A percentile compares a stretch with the other conserved stretches of the same genome.
Conservation (phyloP, 1,140 invertebrate species). For the Leptopilina clavipes region DNA sequence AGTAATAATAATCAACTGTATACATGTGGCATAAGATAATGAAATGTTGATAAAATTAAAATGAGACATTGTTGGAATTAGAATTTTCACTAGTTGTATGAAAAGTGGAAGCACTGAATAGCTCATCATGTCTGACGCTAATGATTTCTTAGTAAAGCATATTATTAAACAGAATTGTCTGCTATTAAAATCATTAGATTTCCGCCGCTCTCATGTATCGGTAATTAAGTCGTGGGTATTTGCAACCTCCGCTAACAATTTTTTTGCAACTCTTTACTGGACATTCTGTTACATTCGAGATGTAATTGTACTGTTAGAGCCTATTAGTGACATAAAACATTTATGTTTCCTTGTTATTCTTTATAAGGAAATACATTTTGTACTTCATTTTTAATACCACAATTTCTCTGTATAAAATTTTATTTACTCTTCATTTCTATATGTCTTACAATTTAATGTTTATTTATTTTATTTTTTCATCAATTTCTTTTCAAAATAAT, state of each 20-base stretch:
- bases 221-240: constrained; percentile 50
- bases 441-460: no score
- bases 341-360: not conserved
- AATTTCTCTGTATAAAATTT: not conserved
- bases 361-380: not conserved
- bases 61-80: constrained; percentile 18
- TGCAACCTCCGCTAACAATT: constrained; percentile 36
- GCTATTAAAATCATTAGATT: constrained; percentile 60
- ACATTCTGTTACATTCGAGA: constrained; percentile 10
- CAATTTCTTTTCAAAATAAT: no score
- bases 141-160: constrained; percentile 54
- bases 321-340: constrained; percentile 7
- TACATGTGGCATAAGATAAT: not conserved
- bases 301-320: constrained; percentile 20
- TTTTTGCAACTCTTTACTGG: not conserved
- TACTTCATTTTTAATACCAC: not conserved
- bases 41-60: constrained; percentile 43
- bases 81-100: constrained; percentile 45
- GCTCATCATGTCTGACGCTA: constrained; percentile 52
- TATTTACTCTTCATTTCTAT: not conserved
- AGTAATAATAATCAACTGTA: not conserved
- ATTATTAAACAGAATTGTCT: constrained; percentile 51
- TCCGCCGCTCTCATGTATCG: constrained; percentile 42
- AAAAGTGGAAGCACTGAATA: constrained; percentile 42
- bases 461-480: no score